Base-by-base conservation (phyloP, 1,140 invertebrate species). In the Pemphigus obesinymphae region DNA sequence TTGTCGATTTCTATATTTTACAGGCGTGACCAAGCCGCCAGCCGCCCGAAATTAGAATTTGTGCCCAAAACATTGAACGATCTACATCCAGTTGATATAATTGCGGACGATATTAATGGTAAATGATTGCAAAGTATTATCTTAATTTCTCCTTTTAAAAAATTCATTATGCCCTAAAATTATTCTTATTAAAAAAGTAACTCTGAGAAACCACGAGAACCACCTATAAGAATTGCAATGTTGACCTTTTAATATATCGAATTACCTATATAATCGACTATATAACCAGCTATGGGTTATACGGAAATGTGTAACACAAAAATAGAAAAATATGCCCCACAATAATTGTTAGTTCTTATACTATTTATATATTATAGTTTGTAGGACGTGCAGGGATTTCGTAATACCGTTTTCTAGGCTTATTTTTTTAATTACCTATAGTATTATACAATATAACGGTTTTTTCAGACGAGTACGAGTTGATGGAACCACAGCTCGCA, bases 61-160 rank as follows among this genome's bases (percentile, higher is more conserved):
- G 91, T 95, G 85, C 96, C 96, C 83, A 98, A 97, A 90, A 95
- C 95, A 76, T 89, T 97, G 85, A 90, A 93, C 58, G 96, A 97
- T 88, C 90, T 97, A 15, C 91, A 95, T 86, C 92, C 96, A 86
- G 93, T 95, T 85, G 90, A 89, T 83, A 88, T 90, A 82, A 88
- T 84, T 55, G 84, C 83, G 40, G 89, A 89, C 82, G 86, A 85
- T 82, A 85, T 89, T 83, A 89, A 91, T 85, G 90, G 90, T 90
- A 70, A 70, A 37, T 37, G 11, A 37, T 66, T 34, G 4, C 11
- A 66, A n/a, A n/a, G n/a, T n/a, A n/a, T n/a, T 8, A 34, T 63
- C 34, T 20, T n/a, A 17, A 34, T 5, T 53, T 53, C n/a, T n/a
- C 6, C 50, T 23, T 53, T 53, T 23, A 45, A 23, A 17, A 29